These are phyloP conservation scores for Habrosyne pyritoides DNA, from an alignment of 2,888 invertebrate species.

Conservation along the genomic window DNA sequence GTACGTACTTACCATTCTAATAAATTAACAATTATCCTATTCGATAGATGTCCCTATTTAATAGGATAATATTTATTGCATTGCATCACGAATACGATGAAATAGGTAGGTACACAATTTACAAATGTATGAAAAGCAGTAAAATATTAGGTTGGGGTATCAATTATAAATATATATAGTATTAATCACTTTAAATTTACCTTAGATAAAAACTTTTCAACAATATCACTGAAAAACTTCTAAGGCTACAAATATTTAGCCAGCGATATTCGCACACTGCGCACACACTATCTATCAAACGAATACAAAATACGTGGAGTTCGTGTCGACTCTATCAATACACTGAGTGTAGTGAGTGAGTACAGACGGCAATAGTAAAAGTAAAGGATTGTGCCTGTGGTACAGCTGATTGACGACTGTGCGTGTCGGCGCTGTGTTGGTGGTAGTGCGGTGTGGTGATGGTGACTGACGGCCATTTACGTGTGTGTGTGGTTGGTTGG, in stretches of 20 bases:
- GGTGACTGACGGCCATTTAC: constrained; percentile 7
- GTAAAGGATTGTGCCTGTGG: no score
- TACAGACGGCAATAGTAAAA: constrained; percentile 7
- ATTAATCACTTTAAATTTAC: no score
- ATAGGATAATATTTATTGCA: no score
- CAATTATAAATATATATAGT: no score
- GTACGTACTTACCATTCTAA: no score
- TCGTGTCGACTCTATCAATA: constrained; percentile 58
- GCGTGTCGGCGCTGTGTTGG: constrained; percentile 10
- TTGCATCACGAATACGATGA: no score
- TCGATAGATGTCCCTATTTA: no score
- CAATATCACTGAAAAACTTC: constrained; percentile 22
- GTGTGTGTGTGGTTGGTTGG: constrained; percentile 3
- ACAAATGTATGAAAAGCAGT: no score
- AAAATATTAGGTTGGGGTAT: no score
- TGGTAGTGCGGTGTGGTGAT: constrained; percentile 11
- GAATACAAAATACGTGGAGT: constrained; percentile 40
- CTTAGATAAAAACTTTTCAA: not conserved
- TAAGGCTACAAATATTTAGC: constrained; percentile 40
- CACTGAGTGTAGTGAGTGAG: constrained; percentile 53
- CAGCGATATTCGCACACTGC: constrained; percentile 44
- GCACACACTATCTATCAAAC: constrained; percentile 24
- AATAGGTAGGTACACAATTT: no score
- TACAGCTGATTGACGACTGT: not conserved
- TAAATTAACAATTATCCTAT: no score